Conservation (phyloP, 2,113 vertebrate genomes). For the Mionectes macconnelli region DNA sequence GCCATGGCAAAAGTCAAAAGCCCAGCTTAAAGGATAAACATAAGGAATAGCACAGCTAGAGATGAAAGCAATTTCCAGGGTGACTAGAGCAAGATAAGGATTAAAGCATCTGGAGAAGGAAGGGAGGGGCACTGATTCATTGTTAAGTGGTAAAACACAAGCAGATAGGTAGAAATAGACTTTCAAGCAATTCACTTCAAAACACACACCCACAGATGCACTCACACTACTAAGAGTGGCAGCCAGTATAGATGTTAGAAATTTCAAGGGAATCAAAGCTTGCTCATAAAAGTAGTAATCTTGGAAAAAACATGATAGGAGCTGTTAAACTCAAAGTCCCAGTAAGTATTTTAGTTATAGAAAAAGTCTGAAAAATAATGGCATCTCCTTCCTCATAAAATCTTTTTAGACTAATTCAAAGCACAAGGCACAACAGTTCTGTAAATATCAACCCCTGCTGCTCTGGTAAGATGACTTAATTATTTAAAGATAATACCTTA, state of each 20-base stretch:
- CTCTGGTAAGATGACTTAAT: neutral
- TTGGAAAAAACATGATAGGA: neutral
- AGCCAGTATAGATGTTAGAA: neutral
- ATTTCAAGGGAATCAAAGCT: neutral
- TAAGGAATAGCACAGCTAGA: neutral
- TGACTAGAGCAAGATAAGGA: conserved; percentile 27
- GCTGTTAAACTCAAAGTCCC: neutral
- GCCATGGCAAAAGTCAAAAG: neutral
- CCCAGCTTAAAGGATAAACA: neutral
- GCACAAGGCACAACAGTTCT: neutral
- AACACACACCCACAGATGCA: neutral
- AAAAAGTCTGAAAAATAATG: neutral
- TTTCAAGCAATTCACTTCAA: neutral
- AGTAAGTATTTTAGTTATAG: neutral
- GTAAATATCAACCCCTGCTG: neutral
- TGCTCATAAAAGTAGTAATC: neutral
- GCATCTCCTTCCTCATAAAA: neutral
- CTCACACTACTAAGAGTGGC: neutral
- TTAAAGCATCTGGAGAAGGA: neutral
- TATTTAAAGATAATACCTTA: neutral
- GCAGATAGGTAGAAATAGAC: neutral
- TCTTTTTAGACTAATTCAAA: neutral
- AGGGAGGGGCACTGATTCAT: neutral
- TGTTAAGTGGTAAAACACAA: neutral
- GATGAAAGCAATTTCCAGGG: conserved; percentile 1